Conservation (phyloP, 2,113 vertebrate species). For the Boleophthalmus pectinirostris region DNA sequence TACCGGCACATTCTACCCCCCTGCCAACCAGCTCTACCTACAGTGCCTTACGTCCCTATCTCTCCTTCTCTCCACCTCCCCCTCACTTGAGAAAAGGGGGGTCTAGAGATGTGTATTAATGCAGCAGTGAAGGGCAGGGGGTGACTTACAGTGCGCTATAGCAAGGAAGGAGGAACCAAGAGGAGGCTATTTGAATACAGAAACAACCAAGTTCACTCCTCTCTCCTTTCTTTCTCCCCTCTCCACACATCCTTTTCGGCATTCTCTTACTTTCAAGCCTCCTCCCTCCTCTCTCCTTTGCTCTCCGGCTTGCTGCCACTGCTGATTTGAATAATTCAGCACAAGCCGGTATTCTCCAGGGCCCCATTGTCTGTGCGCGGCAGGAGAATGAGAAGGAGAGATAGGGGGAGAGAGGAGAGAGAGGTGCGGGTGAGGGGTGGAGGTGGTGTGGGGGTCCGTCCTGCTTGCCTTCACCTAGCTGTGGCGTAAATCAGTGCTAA, state of each 20-base stretch:
- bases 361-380: conserved; percentile 83
- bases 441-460: conserved; percentile 76
- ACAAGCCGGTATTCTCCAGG: conserved; percentile 79
- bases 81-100: conserved; percentile 44
- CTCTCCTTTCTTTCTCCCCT: conserved; percentile 36
- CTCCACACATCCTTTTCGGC: conserved; percentile 33
- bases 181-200: conserved; percentile 72
- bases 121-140: conserved; percentile 76
- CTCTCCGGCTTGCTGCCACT: conserved; percentile 76
- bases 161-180: conserved; percentile 42
- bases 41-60: conserved; percentile 55
- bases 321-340: conserved; percentile 86
- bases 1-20: conserved; percentile 71
- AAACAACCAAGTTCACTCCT: conserved; percentile 63
- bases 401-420: conserved; percentile 47
- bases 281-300: conserved; percentile 61
- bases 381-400: conserved; percentile 85
- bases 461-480: conserved; percentile 79
- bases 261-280: conserved; percentile 53
- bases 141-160: conserved; percentile 62
- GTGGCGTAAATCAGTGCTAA: conserved; percentile 93
- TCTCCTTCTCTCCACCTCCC: conserved; percentile 53
- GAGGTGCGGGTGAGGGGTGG: conserved; percentile 54
- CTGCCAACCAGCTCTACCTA: conserved; percentile 61
- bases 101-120: conserved; percentile 77